Conservation (phyloP, 2,113 vertebrate species). For the Microcebus ravelobensis region DNA sequence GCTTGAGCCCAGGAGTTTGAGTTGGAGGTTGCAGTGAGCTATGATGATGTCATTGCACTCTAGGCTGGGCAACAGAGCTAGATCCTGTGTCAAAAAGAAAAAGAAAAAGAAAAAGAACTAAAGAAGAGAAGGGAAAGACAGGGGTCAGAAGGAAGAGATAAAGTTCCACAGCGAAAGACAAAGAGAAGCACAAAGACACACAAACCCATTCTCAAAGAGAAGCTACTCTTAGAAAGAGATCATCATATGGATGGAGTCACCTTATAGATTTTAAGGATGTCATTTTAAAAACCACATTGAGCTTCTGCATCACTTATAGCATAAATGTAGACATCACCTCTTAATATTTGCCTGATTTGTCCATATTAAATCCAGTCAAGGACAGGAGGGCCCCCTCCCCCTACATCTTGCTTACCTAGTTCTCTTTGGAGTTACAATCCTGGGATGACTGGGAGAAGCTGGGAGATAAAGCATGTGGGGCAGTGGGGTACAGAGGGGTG, state of each 20-base stretch:
- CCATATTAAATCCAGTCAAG: neutral
- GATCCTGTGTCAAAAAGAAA: neutral
- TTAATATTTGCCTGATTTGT: neutral
- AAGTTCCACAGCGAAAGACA: conserved; percentile 13
- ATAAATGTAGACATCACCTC: neutral
- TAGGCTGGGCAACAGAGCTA: no score
- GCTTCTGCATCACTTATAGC: neutral
- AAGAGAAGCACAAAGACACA: neutral
- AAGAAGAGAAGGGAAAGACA: neutral
- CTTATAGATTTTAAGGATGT: neutral
- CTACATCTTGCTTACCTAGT: neutral
- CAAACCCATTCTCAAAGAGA: neutral
- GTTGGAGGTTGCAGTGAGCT: no score
- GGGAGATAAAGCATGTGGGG: neutral
- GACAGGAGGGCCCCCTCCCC: neutral
- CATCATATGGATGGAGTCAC: neutral
- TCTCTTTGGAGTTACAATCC: neutral
- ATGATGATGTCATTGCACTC: no score
- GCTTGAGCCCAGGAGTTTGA: no score
- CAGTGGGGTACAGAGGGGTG: neutral
- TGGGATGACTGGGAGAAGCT: neutral
- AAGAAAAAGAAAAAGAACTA: neutral
- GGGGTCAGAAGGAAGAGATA: neutral
- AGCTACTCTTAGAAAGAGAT: neutral
- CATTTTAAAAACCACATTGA: neutral